phyloP scores from a whole-genome alignment of 2,113 vertebrate species.

The Nothoprocta pentlandii region DNA sequence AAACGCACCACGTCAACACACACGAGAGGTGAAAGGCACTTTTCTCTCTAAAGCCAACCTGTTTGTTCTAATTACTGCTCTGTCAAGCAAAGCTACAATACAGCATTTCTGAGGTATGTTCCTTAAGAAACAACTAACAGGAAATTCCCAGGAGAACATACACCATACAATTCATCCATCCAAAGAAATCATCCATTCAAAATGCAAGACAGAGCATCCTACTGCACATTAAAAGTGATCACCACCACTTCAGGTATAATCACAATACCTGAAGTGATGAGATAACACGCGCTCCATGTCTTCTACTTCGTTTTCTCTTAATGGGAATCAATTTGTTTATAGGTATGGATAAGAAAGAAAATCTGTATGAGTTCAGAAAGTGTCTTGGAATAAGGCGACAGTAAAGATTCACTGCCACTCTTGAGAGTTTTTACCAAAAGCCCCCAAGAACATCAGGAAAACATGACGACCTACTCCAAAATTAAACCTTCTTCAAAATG shows the following conservation, averaged over 20 bases:
- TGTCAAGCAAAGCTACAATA: neutral
- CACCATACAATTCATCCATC: neutral
- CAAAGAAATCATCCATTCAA: neutral
- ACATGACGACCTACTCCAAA: neutral
- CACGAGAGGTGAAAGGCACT: neutral
- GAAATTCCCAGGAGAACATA: neutral
- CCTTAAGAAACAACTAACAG: neutral
- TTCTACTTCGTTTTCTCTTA: neutral
- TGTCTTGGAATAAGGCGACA: neutral
- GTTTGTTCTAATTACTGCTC: neutral
- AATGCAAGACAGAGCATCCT: neutral
- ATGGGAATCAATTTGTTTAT: neutral
- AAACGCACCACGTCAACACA: neutral
- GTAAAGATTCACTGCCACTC: neutral
- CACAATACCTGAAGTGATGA: neutral
- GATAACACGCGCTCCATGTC: accelerated
- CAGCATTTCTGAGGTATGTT: neutral
- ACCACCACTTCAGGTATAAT: neutral
- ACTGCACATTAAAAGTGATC: neutral
- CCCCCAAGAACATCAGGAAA: neutral
- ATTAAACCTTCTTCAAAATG: neutral
- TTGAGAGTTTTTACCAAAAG: neutral
- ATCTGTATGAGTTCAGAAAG: neutral
- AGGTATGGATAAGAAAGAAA: neutral
- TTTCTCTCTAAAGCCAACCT: neutral